Base-by-base conservation (phyloP, 2,888 invertebrate species). In the Machimus rusticus region DNA sequence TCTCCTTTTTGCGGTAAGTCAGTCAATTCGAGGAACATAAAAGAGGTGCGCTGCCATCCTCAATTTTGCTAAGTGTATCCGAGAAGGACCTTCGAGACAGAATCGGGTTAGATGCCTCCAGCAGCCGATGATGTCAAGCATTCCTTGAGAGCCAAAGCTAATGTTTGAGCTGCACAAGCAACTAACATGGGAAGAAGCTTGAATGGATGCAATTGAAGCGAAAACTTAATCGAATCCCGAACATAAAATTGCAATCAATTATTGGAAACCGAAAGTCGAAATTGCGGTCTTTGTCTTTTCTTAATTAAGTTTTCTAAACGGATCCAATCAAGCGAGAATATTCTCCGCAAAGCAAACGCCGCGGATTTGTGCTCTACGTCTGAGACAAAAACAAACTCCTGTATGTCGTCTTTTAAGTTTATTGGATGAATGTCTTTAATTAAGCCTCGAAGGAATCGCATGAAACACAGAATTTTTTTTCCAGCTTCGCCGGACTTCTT, bases 181-280 rank as follows among this genome's bases (percentile, higher is more conserved):
- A 78, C 78, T 78, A 78, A 78, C 78, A 43, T 46, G 14, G 23
- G 28, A 23, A 43, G 19, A 2, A 77, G 37, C 34, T 19, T 23
- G 43, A 78, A 78, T 78, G 23, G 81, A 55, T 81, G 81, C 81
- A 81, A 31, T 81, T 81, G 51, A 51, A 81, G 51, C 81, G 55
- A 81, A 28, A 81, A 81, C 66, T 84, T 84, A 84, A 84, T 84
- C 84, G 84, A 84, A 84, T 84, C 55, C 39, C 66, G 39, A 84
- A 66, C 74, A 84, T 84, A 84, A 84, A 84, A 84, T 84, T 66
- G 84, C 84, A 84, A 84, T 84, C 84, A 84, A 84, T 84, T 84
- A 66, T 84, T 66, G 84, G 74, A 74, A 37, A 37, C 57, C 66
- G 55, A 84, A 84, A 39, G 84, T 39, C 84, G 66, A 16, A 23